Base-by-base conservation (phyloP, 2,888 invertebrate genomes). In the Ferdinandea cuprea region DNA sequence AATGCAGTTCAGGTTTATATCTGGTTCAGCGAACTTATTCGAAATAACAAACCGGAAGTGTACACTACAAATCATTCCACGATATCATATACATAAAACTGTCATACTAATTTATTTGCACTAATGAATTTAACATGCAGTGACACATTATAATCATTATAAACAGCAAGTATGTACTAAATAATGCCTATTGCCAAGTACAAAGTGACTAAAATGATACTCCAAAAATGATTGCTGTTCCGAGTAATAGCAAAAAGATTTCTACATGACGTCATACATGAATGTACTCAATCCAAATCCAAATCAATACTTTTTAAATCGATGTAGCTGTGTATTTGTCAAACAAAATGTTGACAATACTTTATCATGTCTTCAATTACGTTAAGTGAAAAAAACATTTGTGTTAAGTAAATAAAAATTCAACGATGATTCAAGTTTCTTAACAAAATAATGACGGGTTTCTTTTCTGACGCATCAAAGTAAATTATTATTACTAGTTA, bases 381-480 rank as follows among this genome's bases (percentile, higher is more conserved):
- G 15, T 7, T 17, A 46, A 61, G 37, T 61, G 46, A n/a, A 32
- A 19, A 19, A 19, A 17, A 30, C 9, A 2, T 9, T 11, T 28
- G 13, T 25, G 25, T 5, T 25, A 3, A 58, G n/a, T 8, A 17
- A 11, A n/a, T n/a, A 50, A 9, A 44, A 15, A 40, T 25, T 48
- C 30, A 30, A 15, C 19, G 30, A 9, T 71, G 71, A 71, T 32
- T 71, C 71, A 69, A 50, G 25, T n/a, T 28, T 19, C 40, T 19
- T 44, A 17, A 7, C 15, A 0, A 19, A 15, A 19, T 52, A 59
- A 30, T 52, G 42, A 0, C 30, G 72, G 73, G 73, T 65, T 73
- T 73, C 56, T 73, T 42, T 50, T 42, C 48, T 73, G 73, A 65
- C 73, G 56, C 73, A 73, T 50, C n/a, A 17, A 52, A n/a, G 17